Evolutionary conservation across 1,140 invertebrate genomes (phyloP).

Genomic region (Aphaenogaster ashmeadi): DNA sequence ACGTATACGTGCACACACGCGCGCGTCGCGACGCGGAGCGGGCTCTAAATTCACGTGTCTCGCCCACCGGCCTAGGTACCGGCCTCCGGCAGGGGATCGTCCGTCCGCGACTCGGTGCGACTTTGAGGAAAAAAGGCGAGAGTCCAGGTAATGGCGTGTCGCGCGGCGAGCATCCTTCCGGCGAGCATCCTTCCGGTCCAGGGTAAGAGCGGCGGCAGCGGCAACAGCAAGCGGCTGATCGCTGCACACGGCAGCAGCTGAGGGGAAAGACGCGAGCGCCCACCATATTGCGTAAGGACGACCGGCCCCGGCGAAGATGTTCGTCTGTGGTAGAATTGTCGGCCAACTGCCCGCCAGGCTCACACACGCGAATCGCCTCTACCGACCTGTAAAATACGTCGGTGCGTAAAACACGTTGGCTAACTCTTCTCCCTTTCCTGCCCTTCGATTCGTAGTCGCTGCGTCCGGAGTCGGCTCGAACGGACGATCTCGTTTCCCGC

Average conservation of each 20-base stretch:
- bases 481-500: constrained; percentile 17
- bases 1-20: background rate
- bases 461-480: too few relatives aligned
- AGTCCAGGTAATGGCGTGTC: constrained; percentile 75
- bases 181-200: constrained; percentile 46
- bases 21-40: background rate
- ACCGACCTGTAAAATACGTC: constrained; percentile 67
- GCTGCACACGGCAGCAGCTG: constrained; percentile 49
- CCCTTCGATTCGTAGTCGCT: too few relatives aligned
- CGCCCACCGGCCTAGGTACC: background rate
- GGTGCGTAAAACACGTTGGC: constrained; percentile 31
- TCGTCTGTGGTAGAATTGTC: constrained; percentile 65
- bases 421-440: too few relatives aligned
- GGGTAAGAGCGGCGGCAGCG: constrained; percentile 43
- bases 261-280: constrained; percentile 60
- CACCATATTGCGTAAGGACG: constrained; percentile 80
- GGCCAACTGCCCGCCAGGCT: constrained; percentile 64
- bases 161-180: constrained; percentile 38
- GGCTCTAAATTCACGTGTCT: constrained; percentile 33
- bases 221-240: constrained; percentile 53
- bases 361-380: constrained; percentile 50
- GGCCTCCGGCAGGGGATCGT: background rate
- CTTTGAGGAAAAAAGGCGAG: background rate
- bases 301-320: constrained; percentile 71
- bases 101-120: background rate